These are phyloP conservation scores for Julus scanicus DNA, from an alignment of 2,888 invertebrate genomes.

Conservation along the genomic window DNA sequence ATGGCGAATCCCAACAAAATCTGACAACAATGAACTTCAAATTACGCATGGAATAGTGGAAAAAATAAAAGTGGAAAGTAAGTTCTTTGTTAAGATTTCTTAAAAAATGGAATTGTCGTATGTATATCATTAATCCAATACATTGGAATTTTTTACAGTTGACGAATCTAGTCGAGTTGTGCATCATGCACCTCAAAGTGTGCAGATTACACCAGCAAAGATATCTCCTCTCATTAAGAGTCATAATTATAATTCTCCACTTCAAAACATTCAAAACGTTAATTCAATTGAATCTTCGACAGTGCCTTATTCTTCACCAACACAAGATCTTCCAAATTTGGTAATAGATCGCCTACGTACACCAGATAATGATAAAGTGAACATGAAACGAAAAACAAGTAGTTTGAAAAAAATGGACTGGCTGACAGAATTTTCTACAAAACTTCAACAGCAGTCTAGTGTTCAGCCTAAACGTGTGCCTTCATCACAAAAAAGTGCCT, in stretches of 20 bases:
- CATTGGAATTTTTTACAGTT: background rate
- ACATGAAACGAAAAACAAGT: background rate
- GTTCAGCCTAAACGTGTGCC: background rate
- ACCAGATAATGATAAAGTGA: conserved; percentile 66
- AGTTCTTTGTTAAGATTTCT: background rate
- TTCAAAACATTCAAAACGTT: conserved; percentile 2
- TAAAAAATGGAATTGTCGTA: no score
- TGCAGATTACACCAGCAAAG: background rate
- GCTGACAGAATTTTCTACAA: conserved; percentile 26
- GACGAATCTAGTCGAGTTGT: background rate
- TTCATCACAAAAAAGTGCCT: background rate
- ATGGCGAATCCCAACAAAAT: conserved; percentile 71
- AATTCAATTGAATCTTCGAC: background rate
- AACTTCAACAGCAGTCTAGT: conserved; percentile 11
- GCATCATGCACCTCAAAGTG: background rate
- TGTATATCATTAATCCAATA: no score
- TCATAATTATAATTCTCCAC: background rate
- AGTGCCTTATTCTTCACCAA: conserved; percentile 70
- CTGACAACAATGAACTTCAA: conserved; percentile 6
- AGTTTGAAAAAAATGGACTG: conserved; percentile 17
- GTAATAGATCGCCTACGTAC: conserved; percentile 82
- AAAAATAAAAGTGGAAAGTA: background rate
- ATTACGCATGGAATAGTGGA: background rate
- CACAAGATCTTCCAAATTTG: conserved; percentile 80
- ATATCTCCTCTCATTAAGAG: background rate